Conservation (phyloP, 2,888 invertebrate genomes). For the Yponomeuta malinellus region DNA sequence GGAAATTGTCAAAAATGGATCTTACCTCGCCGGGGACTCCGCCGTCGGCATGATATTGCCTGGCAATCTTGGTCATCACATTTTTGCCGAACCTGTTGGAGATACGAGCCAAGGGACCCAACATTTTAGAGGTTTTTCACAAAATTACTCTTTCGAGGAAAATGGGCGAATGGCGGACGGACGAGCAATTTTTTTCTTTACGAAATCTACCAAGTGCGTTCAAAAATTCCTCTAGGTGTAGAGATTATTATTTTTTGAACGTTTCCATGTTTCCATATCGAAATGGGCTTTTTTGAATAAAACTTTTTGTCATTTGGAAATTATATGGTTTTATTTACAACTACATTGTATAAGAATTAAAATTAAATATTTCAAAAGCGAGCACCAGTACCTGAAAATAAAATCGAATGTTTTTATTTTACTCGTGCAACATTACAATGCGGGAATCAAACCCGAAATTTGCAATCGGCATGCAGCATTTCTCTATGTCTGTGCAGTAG, state of each 20-base stretch:
- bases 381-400: background rate
- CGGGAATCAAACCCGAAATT: too few relatives aligned
- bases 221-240: slow-evolving; percentile 2
- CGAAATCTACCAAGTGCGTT: slow-evolving; percentile 20
- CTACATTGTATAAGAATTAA: background rate
- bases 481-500: too few relatives aligned
- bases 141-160: slow-evolving; percentile 18
- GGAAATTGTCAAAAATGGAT: slow-evolving; percentile 35
- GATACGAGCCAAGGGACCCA: slow-evolving; percentile 54
- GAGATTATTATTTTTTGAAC: background rate
- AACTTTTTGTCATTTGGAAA: background rate
- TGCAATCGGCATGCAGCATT: too few relatives aligned
- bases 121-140: slow-evolving; percentile 42
- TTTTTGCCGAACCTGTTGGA: slow-evolving; percentile 59
- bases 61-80: slow-evolving; percentile 58
- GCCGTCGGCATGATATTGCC: slow-evolving; percentile 55
- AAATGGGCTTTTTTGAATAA: background rate
- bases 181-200: slow-evolving; percentile 18
- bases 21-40: slow-evolving; percentile 68
- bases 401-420: background rate
- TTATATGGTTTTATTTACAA: background rate
- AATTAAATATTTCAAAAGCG: background rate
- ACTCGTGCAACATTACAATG: background rate
- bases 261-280: background rate
- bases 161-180: slow-evolving; percentile 3